Percentiles rank a stretch among this genome's conserved stretches.
These are phyloP conservation scores for Ladona fulva DNA, from an alignment of 1,140 invertebrate genomes.

Conservation along the genomic window DNA sequence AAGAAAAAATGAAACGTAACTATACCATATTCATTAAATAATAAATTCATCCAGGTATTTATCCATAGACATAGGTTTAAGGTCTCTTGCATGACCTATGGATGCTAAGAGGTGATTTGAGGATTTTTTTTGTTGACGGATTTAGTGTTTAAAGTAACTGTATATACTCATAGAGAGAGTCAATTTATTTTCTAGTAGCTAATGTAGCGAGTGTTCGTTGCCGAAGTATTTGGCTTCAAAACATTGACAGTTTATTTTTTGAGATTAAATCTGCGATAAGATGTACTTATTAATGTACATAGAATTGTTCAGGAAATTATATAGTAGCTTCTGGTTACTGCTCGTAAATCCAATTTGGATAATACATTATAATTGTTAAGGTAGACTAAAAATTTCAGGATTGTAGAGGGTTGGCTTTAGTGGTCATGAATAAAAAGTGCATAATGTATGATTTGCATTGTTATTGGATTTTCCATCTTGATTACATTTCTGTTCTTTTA, in stretches of 20 bases:
- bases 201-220: not conserved
- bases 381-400: not conserved
- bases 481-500: not conserved
- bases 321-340: not conserved
- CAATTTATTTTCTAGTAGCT: constrained; percentile 3
- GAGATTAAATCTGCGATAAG: constrained; percentile 5
- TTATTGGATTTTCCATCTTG: not conserved
- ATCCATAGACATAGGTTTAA: not conserved
- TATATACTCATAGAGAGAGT: not conserved
- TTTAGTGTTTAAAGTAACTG: not conserved
- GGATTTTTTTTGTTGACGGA: not conserved
- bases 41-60: not conserved
- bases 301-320: not conserved
- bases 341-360: not conserved
- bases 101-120: not conserved
- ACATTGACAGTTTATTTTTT: constrained; percentile 4
- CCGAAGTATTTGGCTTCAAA: not conserved
- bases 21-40: not conserved
- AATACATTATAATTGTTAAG: not conserved
- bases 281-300: not conserved
- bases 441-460: not conserved
- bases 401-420: constrained; percentile 4
- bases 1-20: not conserved
- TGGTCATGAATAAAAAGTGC: not conserved
- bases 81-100: not conserved